These are phyloP conservation scores for Paratilapia polleni DNA, from an alignment of 2,113 vertebrate genomes.

Conservation along the genomic window DNA sequence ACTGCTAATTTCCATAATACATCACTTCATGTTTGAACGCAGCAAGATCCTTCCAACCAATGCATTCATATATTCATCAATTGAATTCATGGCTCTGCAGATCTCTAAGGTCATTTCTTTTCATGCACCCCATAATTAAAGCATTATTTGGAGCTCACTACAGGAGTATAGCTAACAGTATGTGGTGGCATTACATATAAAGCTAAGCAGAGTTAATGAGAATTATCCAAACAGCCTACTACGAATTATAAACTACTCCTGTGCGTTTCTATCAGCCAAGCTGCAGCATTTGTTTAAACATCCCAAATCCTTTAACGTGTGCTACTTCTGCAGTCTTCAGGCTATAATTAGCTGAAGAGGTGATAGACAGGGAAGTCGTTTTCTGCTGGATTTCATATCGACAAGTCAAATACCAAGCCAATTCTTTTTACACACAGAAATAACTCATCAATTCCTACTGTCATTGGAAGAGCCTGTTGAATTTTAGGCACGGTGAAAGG, in stretches of 20 bases:
- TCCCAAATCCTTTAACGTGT: conserved; percentile 6
- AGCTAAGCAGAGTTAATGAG: not conserved
- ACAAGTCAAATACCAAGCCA: conserved; percentile 8
- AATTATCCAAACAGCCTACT: conserved; percentile 5
- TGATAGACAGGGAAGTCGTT: conserved; percentile 14
- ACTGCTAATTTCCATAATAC: conserved; percentile 42
- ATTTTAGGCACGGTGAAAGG: not conserved
- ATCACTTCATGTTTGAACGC: conserved; percentile 25
- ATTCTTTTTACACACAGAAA: conserved; percentile 33
- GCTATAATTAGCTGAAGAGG: conserved; percentile 50
- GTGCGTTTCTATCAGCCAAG: not conserved
- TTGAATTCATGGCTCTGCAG: not conserved
- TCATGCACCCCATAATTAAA: conserved; percentile 33
- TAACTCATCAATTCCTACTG: conserved; percentile 19
- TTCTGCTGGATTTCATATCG: conserved; percentile 28
- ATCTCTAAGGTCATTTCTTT: conserved; percentile 30
- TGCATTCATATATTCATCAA: conserved; percentile 31
- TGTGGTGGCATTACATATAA: not conserved
- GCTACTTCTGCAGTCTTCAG: conserved; percentile 29
- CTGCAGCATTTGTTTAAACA: conserved; percentile 23
- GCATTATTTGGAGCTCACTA: conserved; percentile 4
- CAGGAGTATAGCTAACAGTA: not conserved
- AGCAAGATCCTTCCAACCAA: not conserved
- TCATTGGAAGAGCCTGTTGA: not conserved
- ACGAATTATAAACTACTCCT: conserved; percentile 9